Percentiles rank a stretch among this genome's conserved stretches.
Evolutionary conservation across 2,888 invertebrate genomes (phyloP).

Genomic region (Apantesis nais): DNA sequence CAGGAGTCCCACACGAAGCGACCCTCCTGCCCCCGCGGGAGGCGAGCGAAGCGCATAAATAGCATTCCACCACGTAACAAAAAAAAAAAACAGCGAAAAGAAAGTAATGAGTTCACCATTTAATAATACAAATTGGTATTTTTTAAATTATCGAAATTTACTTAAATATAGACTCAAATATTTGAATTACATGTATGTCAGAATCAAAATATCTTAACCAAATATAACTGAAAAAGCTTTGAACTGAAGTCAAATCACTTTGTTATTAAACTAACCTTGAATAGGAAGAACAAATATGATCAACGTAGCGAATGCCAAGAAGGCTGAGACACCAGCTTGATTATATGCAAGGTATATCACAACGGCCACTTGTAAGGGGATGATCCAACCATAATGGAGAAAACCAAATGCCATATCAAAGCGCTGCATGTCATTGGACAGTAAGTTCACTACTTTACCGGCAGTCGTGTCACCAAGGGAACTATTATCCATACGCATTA

Average conservation of each 20-base stretch:
- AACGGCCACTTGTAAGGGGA: constrained; percentile 88
- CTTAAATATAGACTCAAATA: background rate
- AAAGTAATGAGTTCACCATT: too few species aligned
- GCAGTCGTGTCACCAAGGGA: constrained; percentile 93
- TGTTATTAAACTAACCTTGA: constrained; percentile 85
- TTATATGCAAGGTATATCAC: constrained; percentile 89
- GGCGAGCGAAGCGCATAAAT: too few species aligned
- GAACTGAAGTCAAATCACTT: background rate
- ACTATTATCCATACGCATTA: constrained; percentile 79
- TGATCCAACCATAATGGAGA: constrained; percentile 93
- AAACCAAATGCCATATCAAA: constrained; percentile 92
- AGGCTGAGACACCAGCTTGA: constrained; percentile 87
- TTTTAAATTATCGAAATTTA: too few species aligned
- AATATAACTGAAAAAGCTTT: background rate
- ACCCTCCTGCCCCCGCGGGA: too few species aligned
- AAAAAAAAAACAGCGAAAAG: too few species aligned
- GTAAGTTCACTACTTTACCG: constrained; percentile 94
- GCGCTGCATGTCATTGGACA: constrained; percentile 94
- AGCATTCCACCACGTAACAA: too few species aligned
- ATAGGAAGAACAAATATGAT: constrained; percentile 90
- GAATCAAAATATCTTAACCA: background rate
- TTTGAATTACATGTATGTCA: background rate
- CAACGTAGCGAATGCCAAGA: constrained; percentile 89
- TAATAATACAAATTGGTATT: too few species aligned
- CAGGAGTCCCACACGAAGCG: too few species aligned